phyloP scores from a whole-genome alignment of 1,140 invertebrate genomes.

The Caerostris darwini region DNA sequence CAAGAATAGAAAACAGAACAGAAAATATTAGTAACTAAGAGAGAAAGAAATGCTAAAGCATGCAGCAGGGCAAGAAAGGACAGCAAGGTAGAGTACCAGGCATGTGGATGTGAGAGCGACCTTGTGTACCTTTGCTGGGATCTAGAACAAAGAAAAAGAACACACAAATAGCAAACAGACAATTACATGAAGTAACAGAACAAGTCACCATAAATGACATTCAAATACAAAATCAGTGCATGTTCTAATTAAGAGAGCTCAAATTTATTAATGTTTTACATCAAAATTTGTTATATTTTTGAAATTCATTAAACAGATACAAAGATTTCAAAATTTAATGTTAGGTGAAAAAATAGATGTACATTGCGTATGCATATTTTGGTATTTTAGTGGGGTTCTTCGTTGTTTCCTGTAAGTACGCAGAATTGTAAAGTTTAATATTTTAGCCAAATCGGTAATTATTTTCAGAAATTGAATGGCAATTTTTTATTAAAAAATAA shows the following conservation, averaged over 20 bases:
- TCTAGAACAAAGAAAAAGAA: slow-evolving; percentile 78
- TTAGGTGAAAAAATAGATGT: no score
- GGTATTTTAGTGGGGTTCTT: no score
- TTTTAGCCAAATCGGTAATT: no score
- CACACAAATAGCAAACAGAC: slow-evolving; percentile 74
- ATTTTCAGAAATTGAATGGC: no score
- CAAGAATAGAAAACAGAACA: background rate
- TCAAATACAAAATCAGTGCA: slow-evolving; percentile 16
- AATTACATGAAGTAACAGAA: slow-evolving; percentile 43
- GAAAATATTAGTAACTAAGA: background rate
- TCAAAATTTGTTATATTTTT: background rate
- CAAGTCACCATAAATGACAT: slow-evolving; percentile 1
- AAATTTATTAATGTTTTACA: no score
- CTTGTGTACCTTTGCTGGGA: slow-evolving; percentile 78
- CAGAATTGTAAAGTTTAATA: no score
- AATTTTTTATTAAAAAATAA: no score
- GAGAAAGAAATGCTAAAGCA: slow-evolving; percentile 43
- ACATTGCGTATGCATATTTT: no score
- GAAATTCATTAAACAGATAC: no score
- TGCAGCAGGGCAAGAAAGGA: slow-evolving; percentile 70
- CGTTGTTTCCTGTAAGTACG: no score
- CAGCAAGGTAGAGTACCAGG: slow-evolving; percentile 77
- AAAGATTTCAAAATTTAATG: no score
- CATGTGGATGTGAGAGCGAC: slow-evolving; percentile 73
- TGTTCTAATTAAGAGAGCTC: background rate